Conservation (phyloP, 2,113 vertebrate species). For the Odocoileus virginianus region DNA sequence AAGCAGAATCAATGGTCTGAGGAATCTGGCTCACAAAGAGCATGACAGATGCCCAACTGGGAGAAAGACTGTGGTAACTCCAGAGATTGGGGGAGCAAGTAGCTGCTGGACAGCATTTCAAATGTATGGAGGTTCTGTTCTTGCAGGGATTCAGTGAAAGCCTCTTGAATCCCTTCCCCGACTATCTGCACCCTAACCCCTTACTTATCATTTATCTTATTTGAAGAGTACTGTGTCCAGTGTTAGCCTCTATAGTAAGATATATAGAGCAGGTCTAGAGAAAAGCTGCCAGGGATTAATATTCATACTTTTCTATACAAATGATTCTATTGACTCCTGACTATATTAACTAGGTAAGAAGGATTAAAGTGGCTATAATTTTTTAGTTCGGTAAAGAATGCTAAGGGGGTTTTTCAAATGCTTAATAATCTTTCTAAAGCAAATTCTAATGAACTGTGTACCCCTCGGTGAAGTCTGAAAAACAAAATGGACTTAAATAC, state of each 20-base stretch:
- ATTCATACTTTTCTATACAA: not conserved
- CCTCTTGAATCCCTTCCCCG: not conserved
- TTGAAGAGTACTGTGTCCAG: not conserved
- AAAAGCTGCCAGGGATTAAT: not conserved
- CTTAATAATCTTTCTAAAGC: not conserved
- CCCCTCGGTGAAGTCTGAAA: not conserved
- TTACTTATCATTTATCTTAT: not conserved
- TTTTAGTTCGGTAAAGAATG: not conserved
- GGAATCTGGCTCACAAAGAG: not conserved
- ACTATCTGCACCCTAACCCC: not conserved
- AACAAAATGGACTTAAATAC: not conserved
- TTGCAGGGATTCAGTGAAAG: not conserved
- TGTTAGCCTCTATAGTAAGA: not conserved
- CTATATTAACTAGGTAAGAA: not conserved
- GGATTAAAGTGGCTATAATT: not conserved
- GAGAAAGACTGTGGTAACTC: not conserved
- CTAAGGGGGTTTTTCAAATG: not conserved
- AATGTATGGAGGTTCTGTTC: not conserved
- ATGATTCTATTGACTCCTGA: not conserved
- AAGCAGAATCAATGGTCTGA: not conserved
- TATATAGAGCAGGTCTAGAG: not conserved
- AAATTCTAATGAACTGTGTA: not conserved
- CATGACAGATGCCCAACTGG: not conserved
- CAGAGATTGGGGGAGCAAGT: not conserved
- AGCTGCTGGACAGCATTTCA: not conserved